Base-by-base conservation (phyloP, 2,797 vertebrate genomes). In the Falco novaeseelandiae region DNA sequence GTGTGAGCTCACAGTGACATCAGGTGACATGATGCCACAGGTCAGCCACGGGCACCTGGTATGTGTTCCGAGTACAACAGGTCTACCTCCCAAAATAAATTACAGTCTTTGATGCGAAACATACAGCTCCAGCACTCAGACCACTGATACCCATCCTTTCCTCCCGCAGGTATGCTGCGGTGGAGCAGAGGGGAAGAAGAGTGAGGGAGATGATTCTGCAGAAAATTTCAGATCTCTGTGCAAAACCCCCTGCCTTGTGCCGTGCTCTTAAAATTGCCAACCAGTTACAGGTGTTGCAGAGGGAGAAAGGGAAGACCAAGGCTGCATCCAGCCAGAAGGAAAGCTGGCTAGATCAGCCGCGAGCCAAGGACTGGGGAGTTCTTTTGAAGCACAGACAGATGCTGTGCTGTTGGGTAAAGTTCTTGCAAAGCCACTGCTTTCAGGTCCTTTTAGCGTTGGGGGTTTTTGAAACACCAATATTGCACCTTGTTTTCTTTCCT, bases 1-100 rank as follows among this genome's bases (percentile, higher is more conserved):
- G 98, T 57, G 49, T 49, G 85, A 95, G 70, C 67, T 94, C 90
- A 52, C 1, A 2, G 22, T 84, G 89, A 92, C 70, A 87, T 25
- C 78, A 62, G 22, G 11, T 40, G 93, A 82, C 62, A 76, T 10
- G 12, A 54, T 88, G 59, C 27, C 7, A 5, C 3, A 10, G 44
- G 44, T 21, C 26, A 34, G 22, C 90, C 90, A 20, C 87, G 32
- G 15, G 73, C 20, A 42, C 61, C 90, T 34, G 66, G 78, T 44
- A 26, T 0, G 1, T 46, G n/a, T 81, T 51, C 80, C 70, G 38
- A 26, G 62, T 61, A 21, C 49, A 46, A 25, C n/a, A 16, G 42
- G 20, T 72, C 14, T 59, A 5, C n/a, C 73, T 81, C 62, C 40
- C 20, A 3, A 66, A 76, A 49, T 32, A n/a, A 83, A 57, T 12